Evolutionary conservation across 2,113 vertebrate species (phyloP), one percentile per base, ranked within the genome.

Genomic region (Geococcyx californianus): DNA sequence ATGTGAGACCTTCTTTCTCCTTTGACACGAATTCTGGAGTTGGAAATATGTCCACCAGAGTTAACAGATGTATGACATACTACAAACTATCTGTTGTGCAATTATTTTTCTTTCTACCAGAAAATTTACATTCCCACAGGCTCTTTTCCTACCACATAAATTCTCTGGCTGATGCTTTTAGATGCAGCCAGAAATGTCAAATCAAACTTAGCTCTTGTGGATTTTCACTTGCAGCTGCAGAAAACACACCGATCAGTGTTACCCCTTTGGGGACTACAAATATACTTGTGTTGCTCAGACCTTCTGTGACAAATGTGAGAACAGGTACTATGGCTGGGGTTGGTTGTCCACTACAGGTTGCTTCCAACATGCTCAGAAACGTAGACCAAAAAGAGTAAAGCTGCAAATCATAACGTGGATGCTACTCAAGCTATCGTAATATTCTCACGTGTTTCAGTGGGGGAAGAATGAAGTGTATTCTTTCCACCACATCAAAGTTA

Each of bases 401-500:
- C 34, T 8, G 3, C 25, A 84, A 52, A 74, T 63, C 15, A 40
- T 24, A 33, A 0, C 10, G 29, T 20, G 54, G 47, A 2, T 54
- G 15, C 10, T 44, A 16, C 44, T 52, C 44, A 60, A 56, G 16
- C 29, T 45, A 0, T 7, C 11, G 25, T 19, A 28, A 16, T 5
- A 21, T 31, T 69, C 29, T 40, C 16, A 29, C 8, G 5, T 7
- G 3, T 16, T 70, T 70, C 51, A 58, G 11, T 3, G 11, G 6
- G 7, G 13, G 3, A 1, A 38, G 47, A 45, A 68, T 3, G 2
- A 49, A 68, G 5, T 4, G 18, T 13, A 16, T 16, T 36, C 24
- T 38, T 72, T 45, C 34, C 0, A 0, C 4, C 23, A 34, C 3
- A 23, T 19, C 6, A 76, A 36, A 87, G 87, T 62, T 56, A 29